A percentile compares a stretch with the other conserved stretches of the same genome.
Conservation (phyloP, 2,113 vertebrate genomes). For the Gasterosteus aculeatus region DNA sequence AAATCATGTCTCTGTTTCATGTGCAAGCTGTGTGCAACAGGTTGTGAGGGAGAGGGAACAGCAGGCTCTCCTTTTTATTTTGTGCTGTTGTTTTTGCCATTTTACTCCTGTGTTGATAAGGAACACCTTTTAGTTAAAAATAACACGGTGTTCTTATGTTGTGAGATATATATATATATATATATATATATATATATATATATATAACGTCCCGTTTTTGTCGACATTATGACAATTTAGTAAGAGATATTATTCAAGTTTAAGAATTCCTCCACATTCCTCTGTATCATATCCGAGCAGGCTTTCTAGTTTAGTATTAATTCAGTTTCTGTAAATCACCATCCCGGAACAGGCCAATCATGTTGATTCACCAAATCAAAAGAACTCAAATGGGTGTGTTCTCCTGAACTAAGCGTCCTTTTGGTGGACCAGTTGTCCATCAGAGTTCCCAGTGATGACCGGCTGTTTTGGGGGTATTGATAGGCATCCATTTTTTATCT, state of each 20-base stretch:
- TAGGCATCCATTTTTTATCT: conserved; percentile 62
- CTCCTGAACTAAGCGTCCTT: conserved; percentile 23
- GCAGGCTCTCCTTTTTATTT: conserved; percentile 58
- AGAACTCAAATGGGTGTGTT: neutral
- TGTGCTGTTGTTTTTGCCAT: conserved; percentile 41
- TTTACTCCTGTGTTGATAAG: neutral
- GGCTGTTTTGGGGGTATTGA: conserved; percentile 37
- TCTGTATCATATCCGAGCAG: neutral
- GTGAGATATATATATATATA: neutral
- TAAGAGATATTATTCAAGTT: neutral
- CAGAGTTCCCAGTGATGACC: conserved; percentile 4
- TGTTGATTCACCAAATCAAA: conserved; percentile 25
- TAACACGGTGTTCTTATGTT: conserved; percentile 1
- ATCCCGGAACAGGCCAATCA: neutral
- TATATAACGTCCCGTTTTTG: neutral
- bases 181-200: no score
- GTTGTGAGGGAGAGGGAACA: conserved; percentile 50
- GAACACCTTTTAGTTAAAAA: conserved; percentile 10
- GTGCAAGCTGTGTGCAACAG: conserved; percentile 69
- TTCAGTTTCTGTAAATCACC: neutral
- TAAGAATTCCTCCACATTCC: neutral
- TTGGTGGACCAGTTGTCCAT: conserved; percentile 32
- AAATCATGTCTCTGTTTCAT: conserved; percentile 71
- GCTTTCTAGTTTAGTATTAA: neutral
- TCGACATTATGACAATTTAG: neutral